phyloP scores from a whole-genome alignment of 2,113 vertebrate species.

The Verasper variegatus region DNA sequence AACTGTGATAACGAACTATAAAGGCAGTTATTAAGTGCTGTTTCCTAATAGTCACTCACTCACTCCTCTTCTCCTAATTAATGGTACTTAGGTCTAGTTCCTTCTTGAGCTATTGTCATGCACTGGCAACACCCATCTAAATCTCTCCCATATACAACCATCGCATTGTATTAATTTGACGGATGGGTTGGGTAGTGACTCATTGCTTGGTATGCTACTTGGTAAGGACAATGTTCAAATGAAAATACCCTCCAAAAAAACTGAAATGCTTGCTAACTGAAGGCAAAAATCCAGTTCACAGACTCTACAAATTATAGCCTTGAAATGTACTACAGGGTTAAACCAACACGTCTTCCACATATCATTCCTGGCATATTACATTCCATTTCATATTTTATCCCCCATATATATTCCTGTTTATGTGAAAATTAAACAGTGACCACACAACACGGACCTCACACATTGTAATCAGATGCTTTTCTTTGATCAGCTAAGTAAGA shows the following conservation, averaged over 20 bases:
- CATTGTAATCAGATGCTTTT: not conserved
- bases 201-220: slow-evolving; percentile 1
- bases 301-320: not conserved
- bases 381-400: not conserved
- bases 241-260: not conserved
- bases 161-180: slow-evolving; percentile 40
- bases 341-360: not conserved
- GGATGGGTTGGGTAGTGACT: slow-evolving; percentile 59
- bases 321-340: not conserved
- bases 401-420: not conserved
- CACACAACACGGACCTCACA: not conserved
- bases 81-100: not conserved
- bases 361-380: not conserved
- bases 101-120: slow-evolving; percentile 21
- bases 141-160: slow-evolving; percentile 6
- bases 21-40: not conserved
- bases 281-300: not conserved
- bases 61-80: not conserved
- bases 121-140: slow-evolving; percentile 41
- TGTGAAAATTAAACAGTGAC: not conserved
- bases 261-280: not conserved
- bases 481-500: not conserved
- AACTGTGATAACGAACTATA: not conserved
- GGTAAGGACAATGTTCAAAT: not conserved
- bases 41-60: not conserved